Evolutionary conservation across 2,888 invertebrate genomes (phyloP), one percentile per base, ranked within the genome.

Genomic region (Philaethria dido): DNA sequence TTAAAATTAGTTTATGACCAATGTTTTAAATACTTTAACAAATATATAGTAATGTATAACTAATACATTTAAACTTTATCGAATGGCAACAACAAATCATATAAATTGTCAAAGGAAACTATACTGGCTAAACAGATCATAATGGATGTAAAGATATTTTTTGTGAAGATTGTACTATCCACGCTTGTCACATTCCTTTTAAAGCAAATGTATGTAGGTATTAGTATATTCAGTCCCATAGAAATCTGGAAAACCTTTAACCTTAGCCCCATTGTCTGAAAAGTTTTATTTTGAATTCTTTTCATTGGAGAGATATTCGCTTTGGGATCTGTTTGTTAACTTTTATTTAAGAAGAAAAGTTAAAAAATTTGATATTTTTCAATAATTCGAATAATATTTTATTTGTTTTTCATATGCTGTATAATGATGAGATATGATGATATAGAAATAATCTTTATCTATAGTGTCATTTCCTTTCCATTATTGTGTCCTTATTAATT

Each of bases 221-320:
- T n/a, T n/a, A n/a, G 1, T 13, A 20, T 20, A 47, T 47, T 11
- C 2, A 18, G 20, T 20, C 11, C 20, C 20, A 22, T 22, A 20
- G 22, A 47, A 22, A 47, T 13, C 22, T 20, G 22, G 45, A 54
- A 63, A 54, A 16, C 42, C 22, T 50, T 50, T 18, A 2, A 36
- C 33, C 11, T 33, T 6, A 44, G 54, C n/a, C 44, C 16, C 44
- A 63, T 54, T 63, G 18, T 62, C 20, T 48, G 48, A 22, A 18
- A 36, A 42, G 18, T 48, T 57, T 57, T 64, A 47, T 64, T 57
- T 64, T 36, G 36, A 57, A 39, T 29, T 44, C 18, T 18, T 55
- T 47, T 52, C 44, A 44, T 57, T 48, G 48, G 22, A 47, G 25
- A 48, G 36, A 57, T 48, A 64, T 57, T 47, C 36, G 64, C 39